These are phyloP conservation scores for Megaceryle torquata DNA, from an alignment of 2,113 vertebrate species.

Conservation along the genomic window DNA sequence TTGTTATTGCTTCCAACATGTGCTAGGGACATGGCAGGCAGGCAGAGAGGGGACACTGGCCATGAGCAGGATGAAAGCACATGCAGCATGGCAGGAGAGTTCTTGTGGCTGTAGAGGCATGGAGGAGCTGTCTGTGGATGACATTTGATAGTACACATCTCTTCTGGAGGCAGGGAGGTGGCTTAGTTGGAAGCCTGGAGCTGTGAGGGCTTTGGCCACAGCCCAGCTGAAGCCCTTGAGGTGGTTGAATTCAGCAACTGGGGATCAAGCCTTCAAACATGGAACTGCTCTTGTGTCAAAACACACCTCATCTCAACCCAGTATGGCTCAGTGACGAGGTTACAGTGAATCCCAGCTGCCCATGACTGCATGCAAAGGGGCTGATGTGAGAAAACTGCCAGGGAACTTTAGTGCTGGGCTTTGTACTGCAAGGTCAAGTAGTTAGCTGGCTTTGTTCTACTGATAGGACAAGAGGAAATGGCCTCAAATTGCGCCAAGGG, in stretches of 20 bases:
- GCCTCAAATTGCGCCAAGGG: background rate
- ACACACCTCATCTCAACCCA: background rate
- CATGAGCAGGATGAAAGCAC: background rate
- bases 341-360: background rate
- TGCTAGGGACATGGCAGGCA: background rate
- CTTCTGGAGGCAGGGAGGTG: background rate
- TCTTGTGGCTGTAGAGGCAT: fast-evolving
- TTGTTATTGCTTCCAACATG: background rate
- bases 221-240: constrained; percentile 1
- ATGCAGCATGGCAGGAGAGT: background rate
- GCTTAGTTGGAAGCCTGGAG: background rate
- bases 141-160: background rate
- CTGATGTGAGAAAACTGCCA: background rate
- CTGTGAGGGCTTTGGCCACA: constrained; percentile 18
- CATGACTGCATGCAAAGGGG: fast-evolving
- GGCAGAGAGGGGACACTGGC: background rate
- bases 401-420: background rate
- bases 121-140: background rate
- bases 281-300: background rate
- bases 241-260: fast-evolving
- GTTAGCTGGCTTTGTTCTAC: background rate
- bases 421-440: background rate
- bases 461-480: background rate
- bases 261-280: background rate
- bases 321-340: background rate